Conservation (phyloP, 2,113 vertebrate genomes). For the Solenodon paradoxus region DNA sequence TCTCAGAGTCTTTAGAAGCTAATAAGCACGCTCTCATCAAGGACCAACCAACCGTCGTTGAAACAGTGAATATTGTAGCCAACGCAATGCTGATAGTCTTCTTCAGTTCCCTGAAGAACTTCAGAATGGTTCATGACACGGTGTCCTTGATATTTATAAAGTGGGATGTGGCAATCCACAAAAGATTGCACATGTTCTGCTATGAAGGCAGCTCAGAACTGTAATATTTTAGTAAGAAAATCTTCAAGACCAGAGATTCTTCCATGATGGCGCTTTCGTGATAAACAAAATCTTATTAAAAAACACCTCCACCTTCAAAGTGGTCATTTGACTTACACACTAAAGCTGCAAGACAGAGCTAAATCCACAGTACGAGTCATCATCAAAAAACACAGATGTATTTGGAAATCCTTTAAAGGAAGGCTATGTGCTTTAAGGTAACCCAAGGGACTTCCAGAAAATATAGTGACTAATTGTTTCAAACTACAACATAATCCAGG, state of each 20-base stretch:
- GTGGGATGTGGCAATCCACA: not conserved
- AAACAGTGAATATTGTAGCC: not conserved
- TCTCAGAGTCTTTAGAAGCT: not conserved
- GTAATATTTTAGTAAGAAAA: not conserved
- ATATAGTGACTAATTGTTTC: not conserved
- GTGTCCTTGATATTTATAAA: constrained; percentile 29
- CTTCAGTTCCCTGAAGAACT: not conserved
- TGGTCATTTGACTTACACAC: not conserved
- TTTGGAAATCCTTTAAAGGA: not conserved
- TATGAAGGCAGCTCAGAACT: too few species aligned
- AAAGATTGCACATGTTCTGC: too few species aligned
- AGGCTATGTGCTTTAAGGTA: not conserved
- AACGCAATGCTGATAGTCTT: not conserved
- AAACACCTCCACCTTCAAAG: not conserved
- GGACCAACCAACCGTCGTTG: not conserved
- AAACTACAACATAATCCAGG: not conserved
- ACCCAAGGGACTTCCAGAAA: not conserved
- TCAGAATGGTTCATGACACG: not conserved
- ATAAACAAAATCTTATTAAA: constrained; percentile 3
- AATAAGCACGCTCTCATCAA: not conserved
- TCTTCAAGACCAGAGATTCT: not conserved
- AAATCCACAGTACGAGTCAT: not conserved
- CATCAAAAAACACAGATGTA: constrained; percentile 5
- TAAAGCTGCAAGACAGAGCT: not conserved
- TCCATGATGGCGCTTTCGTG: not conserved